A percentile compares a stretch with the other conserved stretches of the same genome.
Evolutionary conservation across 2,113 vertebrate species (phyloP).

Genomic region (Cottus gobio): DNA sequence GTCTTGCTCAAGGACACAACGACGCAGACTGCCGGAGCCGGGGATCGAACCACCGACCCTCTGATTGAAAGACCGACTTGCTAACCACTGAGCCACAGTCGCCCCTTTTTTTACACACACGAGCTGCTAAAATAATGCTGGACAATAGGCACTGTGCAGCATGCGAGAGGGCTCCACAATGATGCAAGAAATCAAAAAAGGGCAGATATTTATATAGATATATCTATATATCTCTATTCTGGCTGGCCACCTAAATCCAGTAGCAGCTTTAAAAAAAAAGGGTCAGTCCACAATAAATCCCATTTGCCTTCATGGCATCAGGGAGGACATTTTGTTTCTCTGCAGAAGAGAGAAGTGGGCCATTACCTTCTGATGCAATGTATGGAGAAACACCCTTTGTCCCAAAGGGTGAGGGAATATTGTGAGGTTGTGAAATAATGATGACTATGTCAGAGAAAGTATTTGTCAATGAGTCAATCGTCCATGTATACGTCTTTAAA

Average conservation of each 20-base stretch:
- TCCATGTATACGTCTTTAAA: no score
- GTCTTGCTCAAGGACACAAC: no score
- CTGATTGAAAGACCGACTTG: no score
- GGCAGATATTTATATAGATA: background rate
- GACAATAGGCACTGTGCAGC: background rate
- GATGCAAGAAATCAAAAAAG: background rate
- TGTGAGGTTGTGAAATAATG: background rate
- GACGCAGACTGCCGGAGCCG: no score
- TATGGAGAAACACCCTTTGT: background rate
- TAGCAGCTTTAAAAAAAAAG: background rate
- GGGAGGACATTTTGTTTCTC: background rate
- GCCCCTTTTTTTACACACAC: no score
- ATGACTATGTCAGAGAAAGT: background rate
- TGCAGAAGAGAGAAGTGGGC: background rate
- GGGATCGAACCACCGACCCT: no score
- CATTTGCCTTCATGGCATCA: background rate
- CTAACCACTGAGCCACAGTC: no score
- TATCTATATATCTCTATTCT: background rate
- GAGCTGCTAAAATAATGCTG: background rate
- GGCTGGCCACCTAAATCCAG: background rate
- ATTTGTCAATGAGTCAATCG: no score
- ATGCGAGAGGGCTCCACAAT: background rate
- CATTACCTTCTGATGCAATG: background rate
- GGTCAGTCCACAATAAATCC: conserved; percentile 1
- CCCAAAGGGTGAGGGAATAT: no score